phyloP scores from a whole-genome alignment of 2,113 vertebrate species.

The Cephalophus harveyi region DNA sequence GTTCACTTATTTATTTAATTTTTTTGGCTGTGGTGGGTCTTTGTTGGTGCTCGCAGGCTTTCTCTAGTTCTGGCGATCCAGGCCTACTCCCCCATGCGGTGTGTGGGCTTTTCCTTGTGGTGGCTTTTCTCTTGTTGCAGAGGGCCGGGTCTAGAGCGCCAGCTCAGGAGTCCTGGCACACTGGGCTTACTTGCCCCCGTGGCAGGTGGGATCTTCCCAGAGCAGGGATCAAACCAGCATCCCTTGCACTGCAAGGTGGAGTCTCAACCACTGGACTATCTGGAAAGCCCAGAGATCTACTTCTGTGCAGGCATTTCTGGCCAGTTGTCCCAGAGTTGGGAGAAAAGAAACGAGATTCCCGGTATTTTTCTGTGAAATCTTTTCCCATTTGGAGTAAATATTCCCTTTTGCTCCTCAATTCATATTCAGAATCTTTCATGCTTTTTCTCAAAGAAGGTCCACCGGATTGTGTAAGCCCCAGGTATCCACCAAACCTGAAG shows the following conservation, averaged over 20 bases:
- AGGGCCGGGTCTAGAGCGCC: rapidly evolving
- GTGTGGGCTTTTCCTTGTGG: rapidly evolving
- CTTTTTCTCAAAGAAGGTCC: neutral
- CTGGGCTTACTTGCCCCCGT: neutral
- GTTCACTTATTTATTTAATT: neutral
- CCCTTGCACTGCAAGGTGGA: neutral
- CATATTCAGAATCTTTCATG: neutral
- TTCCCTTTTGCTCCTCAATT: neutral
- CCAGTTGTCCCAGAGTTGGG: neutral
- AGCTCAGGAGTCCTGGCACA: neutral
- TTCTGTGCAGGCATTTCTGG: neutral
- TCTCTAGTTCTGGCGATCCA: rapidly evolving
- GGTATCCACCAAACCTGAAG: neutral
- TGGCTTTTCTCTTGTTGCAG: neutral
- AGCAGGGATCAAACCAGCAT: rapidly evolving
- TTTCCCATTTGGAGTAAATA: neutral
- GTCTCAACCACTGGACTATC: neutral
- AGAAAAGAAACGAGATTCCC: neutral
- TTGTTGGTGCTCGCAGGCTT: neutral
- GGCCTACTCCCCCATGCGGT: neutral
- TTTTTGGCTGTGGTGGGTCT: neutral
- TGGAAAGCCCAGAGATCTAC: neutral
- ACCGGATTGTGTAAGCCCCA: neutral
- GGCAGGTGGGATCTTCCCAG: neutral
- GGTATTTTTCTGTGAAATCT: neutral